These are phyloP conservation scores for Drosophila melanosoma DNA, from an alignment of 2,888 invertebrate species.

Conservation along the genomic window DNA sequence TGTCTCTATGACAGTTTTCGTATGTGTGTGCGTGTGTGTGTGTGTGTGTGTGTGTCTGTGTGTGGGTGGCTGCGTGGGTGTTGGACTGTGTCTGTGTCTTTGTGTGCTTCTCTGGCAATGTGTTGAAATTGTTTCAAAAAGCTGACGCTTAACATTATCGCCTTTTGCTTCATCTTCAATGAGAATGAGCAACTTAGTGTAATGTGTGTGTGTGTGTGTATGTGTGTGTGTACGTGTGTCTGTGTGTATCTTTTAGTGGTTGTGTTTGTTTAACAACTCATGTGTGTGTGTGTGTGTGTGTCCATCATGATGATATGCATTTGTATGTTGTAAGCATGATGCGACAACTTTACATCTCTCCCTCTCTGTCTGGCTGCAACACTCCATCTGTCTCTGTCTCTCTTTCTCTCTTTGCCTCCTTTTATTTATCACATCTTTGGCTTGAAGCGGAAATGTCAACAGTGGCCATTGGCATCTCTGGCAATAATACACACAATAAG, in stretches of 20 bases:
- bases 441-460: slow-evolving; percentile 64
- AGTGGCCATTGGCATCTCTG: slow-evolving; percentile 38
- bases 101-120: slow-evolving; percentile 36
- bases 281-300: slow-evolving; percentile 24
- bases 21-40: background rate
- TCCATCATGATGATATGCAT: slow-evolving; percentile 64
- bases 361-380: slow-evolving; percentile 3
- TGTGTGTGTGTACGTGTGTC: background rate
- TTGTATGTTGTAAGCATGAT: slow-evolving; percentile 56
- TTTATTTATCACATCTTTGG: background rate
- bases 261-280: slow-evolving; percentile 33
- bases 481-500: slow-evolving; percentile 53
- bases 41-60: background rate
- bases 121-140: slow-evolving; percentile 73
- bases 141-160: slow-evolving; percentile 73
- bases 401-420: background rate
- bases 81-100: background rate
- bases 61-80: background rate
- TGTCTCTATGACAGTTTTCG: slow-evolving; percentile 2
- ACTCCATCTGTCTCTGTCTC: background rate
- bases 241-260: background rate
- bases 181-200: slow-evolving; percentile 23
- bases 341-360: slow-evolving; percentile 17
- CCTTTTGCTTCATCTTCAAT: slow-evolving; percentile 62
- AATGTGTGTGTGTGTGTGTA: background rate